These are phyloP conservation scores for Microplitis mediator DNA, from an alignment of 1,140 invertebrate species.

Conservation along the genomic window DNA sequence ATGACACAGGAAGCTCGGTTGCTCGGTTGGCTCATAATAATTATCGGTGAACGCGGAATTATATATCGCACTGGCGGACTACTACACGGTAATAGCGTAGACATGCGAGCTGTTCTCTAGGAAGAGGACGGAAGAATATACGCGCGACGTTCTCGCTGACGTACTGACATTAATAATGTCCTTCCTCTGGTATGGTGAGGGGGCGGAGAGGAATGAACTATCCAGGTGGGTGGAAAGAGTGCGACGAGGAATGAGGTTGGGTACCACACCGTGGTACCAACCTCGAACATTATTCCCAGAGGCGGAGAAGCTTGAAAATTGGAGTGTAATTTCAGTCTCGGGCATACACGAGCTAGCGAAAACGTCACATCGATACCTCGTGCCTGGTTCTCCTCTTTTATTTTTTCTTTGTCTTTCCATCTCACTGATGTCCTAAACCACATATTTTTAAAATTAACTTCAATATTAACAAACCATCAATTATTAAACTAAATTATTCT, in stretches of 20 bases:
- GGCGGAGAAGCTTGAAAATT: slow-evolving; percentile 33
- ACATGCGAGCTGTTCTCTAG: slow-evolving; percentile 30
- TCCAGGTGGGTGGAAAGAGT: slow-evolving; percentile 31
- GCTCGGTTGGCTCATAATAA: slow-evolving; percentile 49
- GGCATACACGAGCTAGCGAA: slow-evolving; percentile 13
- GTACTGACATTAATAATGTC: slow-evolving; percentile 19
- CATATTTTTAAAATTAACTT: neutral
- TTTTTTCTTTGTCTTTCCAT: neutral
- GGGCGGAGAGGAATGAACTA: slow-evolving; percentile 39
- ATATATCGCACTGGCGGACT: slow-evolving; percentile 51
- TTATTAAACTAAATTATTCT: neutral
- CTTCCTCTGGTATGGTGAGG: slow-evolving; percentile 27
- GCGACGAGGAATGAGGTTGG: slow-evolving; percentile 20
- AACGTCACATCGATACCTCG: slow-evolving; percentile 28
- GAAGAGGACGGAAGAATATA: slow-evolving; percentile 22
- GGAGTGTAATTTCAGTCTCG: slow-evolving; percentile 34
- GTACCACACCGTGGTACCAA: slow-evolving; percentile 35
- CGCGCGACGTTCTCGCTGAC: slow-evolving; percentile 30
- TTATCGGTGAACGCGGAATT: slow-evolving; percentile 60
- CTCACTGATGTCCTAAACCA: neutral
- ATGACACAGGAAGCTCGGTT: slow-evolving; percentile 32
- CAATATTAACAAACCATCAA: neutral
- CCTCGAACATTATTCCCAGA: slow-evolving; percentile 35
- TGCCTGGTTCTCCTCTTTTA: slow-evolving; percentile 2
- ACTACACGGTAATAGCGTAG: slow-evolving; percentile 28